phyloP scores from a whole-genome alignment of 2,888 invertebrate species.

The Callinectes sapidus region DNA sequence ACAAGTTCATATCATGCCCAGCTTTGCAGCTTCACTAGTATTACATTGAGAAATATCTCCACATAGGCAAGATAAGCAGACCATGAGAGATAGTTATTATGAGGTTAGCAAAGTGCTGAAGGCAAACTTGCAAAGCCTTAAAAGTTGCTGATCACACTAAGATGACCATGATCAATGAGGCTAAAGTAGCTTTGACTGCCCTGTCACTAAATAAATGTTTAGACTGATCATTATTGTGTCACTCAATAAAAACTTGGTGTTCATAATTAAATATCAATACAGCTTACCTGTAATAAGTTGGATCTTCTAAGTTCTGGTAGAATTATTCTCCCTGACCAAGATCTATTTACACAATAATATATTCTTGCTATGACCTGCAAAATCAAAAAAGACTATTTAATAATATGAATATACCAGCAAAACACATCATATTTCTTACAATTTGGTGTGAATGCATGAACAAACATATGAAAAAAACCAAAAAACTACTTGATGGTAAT shows the following conservation, averaged over 20 bases:
- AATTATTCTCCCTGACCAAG: slow-evolving; percentile 96
- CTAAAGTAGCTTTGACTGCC: no score
- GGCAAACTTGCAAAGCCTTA: no score
- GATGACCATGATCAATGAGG: no score
- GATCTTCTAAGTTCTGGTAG: slow-evolving; percentile 92
- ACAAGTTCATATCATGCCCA: not conserved
- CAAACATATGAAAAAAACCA: not conserved
- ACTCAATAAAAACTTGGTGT: not conserved
- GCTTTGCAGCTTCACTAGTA: no score
- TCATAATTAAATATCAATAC: not conserved
- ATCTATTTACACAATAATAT: slow-evolving; percentile 96
- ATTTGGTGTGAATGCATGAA: not conserved
- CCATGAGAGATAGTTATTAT: no score
- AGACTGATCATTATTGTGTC: not conserved
- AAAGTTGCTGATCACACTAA: no score
- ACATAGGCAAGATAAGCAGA: no score
- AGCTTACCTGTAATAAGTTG: slow-evolving; percentile 82
- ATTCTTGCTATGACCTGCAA: slow-evolving; percentile 95
- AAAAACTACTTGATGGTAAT: not conserved
- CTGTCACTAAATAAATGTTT: no score
- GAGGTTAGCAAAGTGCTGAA: no score
- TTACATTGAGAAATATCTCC: no score
- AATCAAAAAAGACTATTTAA: slow-evolving; percentile 34
- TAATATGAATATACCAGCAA: not conserved
- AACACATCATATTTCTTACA: not conserved